Conservation (phyloP, 2,888 invertebrate species). For the Cinara cedri region DNA sequence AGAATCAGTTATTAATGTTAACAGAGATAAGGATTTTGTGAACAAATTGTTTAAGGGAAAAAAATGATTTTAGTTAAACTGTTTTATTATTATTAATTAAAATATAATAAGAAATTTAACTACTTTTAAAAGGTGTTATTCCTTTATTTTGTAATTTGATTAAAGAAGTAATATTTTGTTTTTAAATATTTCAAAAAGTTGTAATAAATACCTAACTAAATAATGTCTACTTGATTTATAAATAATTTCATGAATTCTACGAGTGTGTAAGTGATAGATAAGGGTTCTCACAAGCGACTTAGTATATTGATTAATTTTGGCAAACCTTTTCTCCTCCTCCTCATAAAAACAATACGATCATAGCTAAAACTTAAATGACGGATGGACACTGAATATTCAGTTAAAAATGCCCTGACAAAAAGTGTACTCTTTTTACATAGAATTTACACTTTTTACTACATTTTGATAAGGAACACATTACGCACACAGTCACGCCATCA, state of each 20-base stretch:
- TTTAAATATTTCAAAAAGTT: not conserved
- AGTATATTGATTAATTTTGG: not conserved
- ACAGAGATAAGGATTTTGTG: no score
- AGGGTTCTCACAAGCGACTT: not conserved
- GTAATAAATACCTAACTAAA: not conserved
- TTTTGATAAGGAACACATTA: no score
- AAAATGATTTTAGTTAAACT: no score
- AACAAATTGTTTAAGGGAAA: no score
- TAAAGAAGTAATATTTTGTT: conserved; percentile 1
- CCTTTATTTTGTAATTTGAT: not conserved
- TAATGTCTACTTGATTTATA: not conserved
- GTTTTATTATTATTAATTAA: no score
- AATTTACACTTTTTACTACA: no score
- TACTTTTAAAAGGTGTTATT: not conserved
- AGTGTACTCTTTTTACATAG: no score
- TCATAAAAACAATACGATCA: not conserved
- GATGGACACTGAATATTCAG: not conserved
- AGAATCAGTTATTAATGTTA: no score
- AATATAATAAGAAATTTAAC: no score
- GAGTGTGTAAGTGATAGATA: not conserved
- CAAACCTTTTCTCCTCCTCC: not conserved
- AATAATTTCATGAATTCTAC: not conserved
- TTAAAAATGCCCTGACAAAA: no score
- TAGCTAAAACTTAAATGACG: not conserved
- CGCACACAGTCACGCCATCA: no score